Evolutionary conservation across 2,888 invertebrate species (phyloP).

Genomic region (Axea sp.): DNA sequence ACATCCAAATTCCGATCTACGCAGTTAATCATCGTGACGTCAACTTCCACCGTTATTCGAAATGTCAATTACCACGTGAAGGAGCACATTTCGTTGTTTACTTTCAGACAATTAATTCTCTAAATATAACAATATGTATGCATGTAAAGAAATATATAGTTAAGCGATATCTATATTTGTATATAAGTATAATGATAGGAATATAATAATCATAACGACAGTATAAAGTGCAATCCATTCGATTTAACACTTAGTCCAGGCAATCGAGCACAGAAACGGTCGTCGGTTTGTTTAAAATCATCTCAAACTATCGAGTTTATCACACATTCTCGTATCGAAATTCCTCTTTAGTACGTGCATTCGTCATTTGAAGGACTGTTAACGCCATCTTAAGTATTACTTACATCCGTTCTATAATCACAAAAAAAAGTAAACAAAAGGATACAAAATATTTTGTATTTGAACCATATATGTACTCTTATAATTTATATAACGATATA

Average conservation of each 20-base stretch:
- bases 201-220: constrained; percentile 18
- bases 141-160: constrained; percentile 2
- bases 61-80: constrained; percentile 28
- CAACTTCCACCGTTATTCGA: constrained; percentile 24
- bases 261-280: constrained; percentile 44
- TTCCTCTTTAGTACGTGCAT: constrained; percentile 53
- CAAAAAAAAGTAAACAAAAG: constrained; percentile 2
- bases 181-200: constrained; percentile 1
- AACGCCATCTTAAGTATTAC: constrained; percentile 24
- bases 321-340: constrained; percentile 13
- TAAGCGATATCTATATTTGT: not conserved
- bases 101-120: constrained; percentile 31
- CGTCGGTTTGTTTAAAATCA: constrained; percentile 19
- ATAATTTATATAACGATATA: too few species aligned
- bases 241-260: constrained; percentile 52
- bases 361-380: constrained; percentile 35
- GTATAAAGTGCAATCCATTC: constrained; percentile 66
- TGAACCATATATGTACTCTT: not conserved
- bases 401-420: constrained; percentile 14
- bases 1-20: constrained; percentile 57
- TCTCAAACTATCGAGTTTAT: constrained; percentile 18
- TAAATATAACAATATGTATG: constrained; percentile 12
- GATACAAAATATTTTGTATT: not conserved
- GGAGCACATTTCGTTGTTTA: constrained; percentile 46
- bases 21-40: constrained; percentile 46